Evolutionary conservation across 2,113 vertebrate species (phyloP).

Genomic region (Aix galericulata): DNA sequence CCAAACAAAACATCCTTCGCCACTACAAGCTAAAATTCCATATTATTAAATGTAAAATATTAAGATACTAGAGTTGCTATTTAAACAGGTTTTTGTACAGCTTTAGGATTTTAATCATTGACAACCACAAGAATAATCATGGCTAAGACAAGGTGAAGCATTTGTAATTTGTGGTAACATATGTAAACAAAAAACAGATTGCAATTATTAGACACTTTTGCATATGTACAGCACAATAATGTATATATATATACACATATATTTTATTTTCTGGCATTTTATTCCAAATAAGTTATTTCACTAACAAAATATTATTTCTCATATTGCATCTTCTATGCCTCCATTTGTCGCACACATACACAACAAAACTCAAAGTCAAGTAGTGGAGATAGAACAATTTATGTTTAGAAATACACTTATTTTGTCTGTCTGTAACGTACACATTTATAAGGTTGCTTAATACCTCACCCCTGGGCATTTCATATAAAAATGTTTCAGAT

Average conservation of each 20-base stretch:
- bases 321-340: fast-evolving
- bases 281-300: not conserved
- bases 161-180: not conserved
- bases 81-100: not conserved
- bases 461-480: not conserved
- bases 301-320: not conserved
- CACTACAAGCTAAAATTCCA: not conserved
- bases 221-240: not conserved
- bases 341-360: not conserved
- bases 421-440: not conserved
- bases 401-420: not conserved
- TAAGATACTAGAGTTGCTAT: not conserved
- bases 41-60: not conserved
- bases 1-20: not conserved
- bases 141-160: not conserved
- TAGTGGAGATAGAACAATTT: not conserved
- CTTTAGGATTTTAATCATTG: not conserved
- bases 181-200: not conserved
- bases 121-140: not conserved
- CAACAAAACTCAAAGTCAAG: not conserved
- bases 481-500: not conserved
- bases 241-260: too few relatives aligned
- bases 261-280: not conserved
- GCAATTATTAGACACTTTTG: not conserved
- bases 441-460: not conserved